phyloP scores from a whole-genome alignment of 92 coral and sea anemone genomes.

The Palythoa caribaeorum region DNA sequence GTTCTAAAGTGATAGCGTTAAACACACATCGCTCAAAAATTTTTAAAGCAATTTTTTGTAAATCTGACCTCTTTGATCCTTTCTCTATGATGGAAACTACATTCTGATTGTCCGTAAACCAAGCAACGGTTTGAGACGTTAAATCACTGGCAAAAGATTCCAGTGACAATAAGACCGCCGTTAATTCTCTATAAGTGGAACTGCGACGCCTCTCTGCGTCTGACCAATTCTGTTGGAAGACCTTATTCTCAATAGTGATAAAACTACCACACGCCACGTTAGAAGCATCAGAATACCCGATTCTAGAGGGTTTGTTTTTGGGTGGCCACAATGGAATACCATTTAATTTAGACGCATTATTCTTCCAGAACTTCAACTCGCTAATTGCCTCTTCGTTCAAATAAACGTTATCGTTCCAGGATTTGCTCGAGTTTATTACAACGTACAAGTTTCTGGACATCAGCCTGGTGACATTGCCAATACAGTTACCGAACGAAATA shows the following conservation, averaged over 20 bases:
- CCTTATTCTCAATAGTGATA: slow-evolving; percentile 3
- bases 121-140: slow-evolving; percentile 20
- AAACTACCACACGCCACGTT: slow-evolving; percentile 34
- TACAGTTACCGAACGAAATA: slow-evolving; percentile 54
- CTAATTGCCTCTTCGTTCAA: slow-evolving; percentile 24
- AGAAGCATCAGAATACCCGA: slow-evolving; percentile 58
- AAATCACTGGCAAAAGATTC: slow-evolving; percentile 11
- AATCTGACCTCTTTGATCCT: slow-evolving; percentile 31
- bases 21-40: background rate
- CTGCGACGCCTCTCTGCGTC: background rate
- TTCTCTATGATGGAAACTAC: slow-evolving; percentile 33
- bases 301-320: slow-evolving; percentile 14
- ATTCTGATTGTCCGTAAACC: slow-evolving; percentile 62
- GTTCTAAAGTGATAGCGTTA: slow-evolving; percentile 12
- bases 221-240: slow-evolving; percentile 39
- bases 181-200: slow-evolving; percentile 28
- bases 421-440: slow-evolving; percentile 40
- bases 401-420: slow-evolving; percentile 44
- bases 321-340: slow-evolving; percentile 42
- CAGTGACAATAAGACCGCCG: slow-evolving; percentile 2
- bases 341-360: slow-evolving; percentile 16
- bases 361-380: slow-evolving; percentile 43
- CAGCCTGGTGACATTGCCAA: slow-evolving; percentile 61
- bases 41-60: slow-evolving; percentile 19
- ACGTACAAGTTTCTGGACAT: slow-evolving; percentile 63